phyloP scores from a whole-genome alignment of 2,888 invertebrate genomes.

The Hipparchia sbordonii region DNA sequence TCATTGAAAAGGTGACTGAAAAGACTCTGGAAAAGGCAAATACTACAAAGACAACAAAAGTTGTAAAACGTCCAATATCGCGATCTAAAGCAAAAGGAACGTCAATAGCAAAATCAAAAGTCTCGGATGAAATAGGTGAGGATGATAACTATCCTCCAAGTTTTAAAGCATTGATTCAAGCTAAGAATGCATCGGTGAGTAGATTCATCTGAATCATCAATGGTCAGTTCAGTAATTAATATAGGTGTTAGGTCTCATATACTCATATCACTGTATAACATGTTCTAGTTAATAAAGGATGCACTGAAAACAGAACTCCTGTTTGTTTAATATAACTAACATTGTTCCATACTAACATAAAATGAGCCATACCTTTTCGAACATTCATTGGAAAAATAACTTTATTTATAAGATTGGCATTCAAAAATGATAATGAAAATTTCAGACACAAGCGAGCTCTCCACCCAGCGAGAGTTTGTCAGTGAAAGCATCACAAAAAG shows the following conservation, averaged over 20 bases:
- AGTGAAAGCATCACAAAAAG: conserved; percentile 79
- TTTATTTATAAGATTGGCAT: conserved; percentile 9
- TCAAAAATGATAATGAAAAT: conserved; percentile 45
- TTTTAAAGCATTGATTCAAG: conserved; percentile 85
- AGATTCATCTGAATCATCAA: conserved; percentile 33
- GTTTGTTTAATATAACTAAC: conserved; percentile 40
- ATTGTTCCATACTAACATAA: conserved; percentile 39
- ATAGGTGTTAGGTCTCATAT: conserved; percentile 33
- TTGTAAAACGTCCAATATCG: conserved; percentile 61
- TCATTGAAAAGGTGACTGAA: conserved; percentile 55
- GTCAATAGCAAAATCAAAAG: conserved; percentile 49
- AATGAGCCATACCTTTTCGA: conserved; percentile 19
- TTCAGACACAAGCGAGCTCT: conserved; percentile 78
- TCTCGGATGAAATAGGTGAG: conserved; percentile 79
- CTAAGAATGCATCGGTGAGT: conserved; percentile 81
- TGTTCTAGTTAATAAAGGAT: conserved; percentile 38
- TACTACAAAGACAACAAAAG: conserved; percentile 59
- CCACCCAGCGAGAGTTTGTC: conserved; percentile 74
- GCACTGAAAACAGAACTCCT: conserved; percentile 36
- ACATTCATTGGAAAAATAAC: conserved; percentile 10
- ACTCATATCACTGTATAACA: conserved; percentile 36
- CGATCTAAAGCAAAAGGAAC: conserved; percentile 57
- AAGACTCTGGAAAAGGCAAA: conserved; percentile 56
- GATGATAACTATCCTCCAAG: conserved; percentile 86
- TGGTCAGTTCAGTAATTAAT: conserved; percentile 30